Percentiles rank a stretch among this genome's conserved stretches.
These are phyloP conservation scores for Drosophila kurseongensis DNA, from an alignment of 1,140 invertebrate species.

Conservation along the genomic window DNA sequence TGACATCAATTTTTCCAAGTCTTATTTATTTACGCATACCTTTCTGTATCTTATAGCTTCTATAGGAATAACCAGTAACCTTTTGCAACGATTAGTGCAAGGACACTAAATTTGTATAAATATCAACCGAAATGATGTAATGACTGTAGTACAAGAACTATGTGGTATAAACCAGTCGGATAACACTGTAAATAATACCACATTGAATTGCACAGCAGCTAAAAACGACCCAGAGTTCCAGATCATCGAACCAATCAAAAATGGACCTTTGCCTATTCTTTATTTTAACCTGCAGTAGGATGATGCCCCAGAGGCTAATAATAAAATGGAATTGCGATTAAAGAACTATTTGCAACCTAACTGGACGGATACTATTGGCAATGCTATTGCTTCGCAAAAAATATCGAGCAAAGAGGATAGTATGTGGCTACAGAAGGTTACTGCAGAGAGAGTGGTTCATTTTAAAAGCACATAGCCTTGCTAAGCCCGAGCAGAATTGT, in stretches of 20 bases:
- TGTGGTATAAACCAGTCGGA: background rate
- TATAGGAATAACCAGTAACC: background rate
- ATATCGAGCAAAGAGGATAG: background rate
- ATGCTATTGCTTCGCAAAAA: background rate
- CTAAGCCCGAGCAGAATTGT: background rate
- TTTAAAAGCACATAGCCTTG: slow-evolving; percentile 3
- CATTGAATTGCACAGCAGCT: background rate
- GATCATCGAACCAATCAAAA: background rate
- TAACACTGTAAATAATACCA: background rate
- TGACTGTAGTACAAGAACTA: background rate
- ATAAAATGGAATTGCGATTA: background rate
- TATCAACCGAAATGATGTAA: background rate
- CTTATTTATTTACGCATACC: no score
- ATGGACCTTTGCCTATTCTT: no score
- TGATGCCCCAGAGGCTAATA: background rate
- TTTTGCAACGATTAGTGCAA: background rate
- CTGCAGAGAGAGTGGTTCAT: background rate
- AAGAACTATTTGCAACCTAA: background rate
- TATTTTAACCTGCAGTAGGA: no score
- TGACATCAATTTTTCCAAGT: no score
- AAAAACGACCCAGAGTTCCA: background rate
- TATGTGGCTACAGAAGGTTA: background rate
- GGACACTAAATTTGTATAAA: background rate
- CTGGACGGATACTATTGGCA: background rate
- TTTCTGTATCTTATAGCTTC: no score